Evolutionary conservation across 2,113 vertebrate genomes (phyloP).

Genomic region (Melierax canorus): DNA sequence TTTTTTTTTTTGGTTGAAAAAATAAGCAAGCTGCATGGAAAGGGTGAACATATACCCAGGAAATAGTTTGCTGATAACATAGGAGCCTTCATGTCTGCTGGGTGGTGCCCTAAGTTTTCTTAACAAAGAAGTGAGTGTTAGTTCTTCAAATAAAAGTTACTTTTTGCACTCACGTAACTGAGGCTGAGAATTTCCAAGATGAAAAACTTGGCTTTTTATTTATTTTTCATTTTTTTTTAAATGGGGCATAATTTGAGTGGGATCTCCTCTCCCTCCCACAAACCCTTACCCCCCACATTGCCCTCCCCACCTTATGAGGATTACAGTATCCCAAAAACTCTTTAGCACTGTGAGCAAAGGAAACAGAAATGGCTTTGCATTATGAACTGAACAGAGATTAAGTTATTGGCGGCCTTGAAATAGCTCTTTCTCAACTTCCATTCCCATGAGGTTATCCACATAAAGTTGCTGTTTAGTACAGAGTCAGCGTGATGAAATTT

Average conservation of each 20-base stretch:
- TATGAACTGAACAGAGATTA: conserved; percentile 76
- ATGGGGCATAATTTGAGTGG: conserved; percentile 63
- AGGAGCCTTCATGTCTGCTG: conserved; percentile 81
- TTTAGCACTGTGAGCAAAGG: conserved; percentile 53
- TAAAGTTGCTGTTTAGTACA: conserved; percentile 75
- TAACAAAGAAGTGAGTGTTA: conserved; percentile 81
- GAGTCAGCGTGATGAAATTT: conserved; percentile 79
- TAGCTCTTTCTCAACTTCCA: conserved; percentile 77
- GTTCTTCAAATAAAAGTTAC: conserved; percentile 74
- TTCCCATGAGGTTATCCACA: conserved; percentile 77
- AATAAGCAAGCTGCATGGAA: conserved; percentile 58
- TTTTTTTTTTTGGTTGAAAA: not conserved
- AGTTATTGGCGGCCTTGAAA: conserved; percentile 78
- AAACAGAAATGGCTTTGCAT: conserved; percentile 72
- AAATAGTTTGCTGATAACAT: conserved; percentile 80
- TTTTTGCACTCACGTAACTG: conserved; percentile 70
- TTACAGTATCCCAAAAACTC: conserved; percentile 54
- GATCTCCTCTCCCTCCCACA: conserved; percentile 61
- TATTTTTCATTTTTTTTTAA: conserved; percentile 52
- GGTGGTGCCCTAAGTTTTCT: conserved; percentile 73
- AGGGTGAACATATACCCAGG: conserved; percentile 68
- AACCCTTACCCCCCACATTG: conserved; percentile 51
- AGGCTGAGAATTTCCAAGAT: conserved; percentile 66
- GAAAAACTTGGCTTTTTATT: conserved; percentile 43
- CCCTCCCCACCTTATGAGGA: conserved; percentile 32